Base-by-base conservation (phyloP, 2,113 vertebrate species). In the Parus major region DNA sequence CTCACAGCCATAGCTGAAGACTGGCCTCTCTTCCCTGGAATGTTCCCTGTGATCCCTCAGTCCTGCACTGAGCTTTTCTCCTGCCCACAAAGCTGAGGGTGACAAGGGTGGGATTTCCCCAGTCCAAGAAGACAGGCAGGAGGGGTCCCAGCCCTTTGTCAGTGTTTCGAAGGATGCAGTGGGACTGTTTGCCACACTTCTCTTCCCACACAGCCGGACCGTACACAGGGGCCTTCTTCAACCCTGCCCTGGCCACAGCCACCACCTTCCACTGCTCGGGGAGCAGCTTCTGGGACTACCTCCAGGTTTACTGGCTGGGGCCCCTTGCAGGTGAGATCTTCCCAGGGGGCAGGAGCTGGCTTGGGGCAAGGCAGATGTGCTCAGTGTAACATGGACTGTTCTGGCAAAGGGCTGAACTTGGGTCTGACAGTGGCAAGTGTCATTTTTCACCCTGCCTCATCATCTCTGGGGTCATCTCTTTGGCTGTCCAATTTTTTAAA, bases 231-330 rank as follows among this genome's bases (percentile, higher is more conserved):
- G 98, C 98, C 20, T 98, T 98, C 97, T 98, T 98, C 82, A 99
- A 99, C 82, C 99, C 99, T 15, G 93, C 98, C 5, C 92, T 99
- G 95, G 98, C 99, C 1, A 95, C 95, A 5, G 97, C 95, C 0
- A 55, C 98, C 82, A 99, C 99, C 50, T 99, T 99, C 96, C 75
- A 81, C 82, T 99, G 99, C 81, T 88, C 98, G 0, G 99, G 99
- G n/a, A 98, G 97, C 88, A 98, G 95, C 66, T 80, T 98, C 36
- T 78, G 69, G 64, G 97, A 99, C 79, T 99, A 99, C 1, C n/a
- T 96, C 33, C 80, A 97, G 18, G 99, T 99, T 42, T 99, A 99
- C 97, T 99, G 98, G 98, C 96, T 99, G 63, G 98, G 98, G 18
- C 97, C 99, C 10, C 57, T 99, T 0, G 15, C 96, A 95, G 99